Evolutionary conservation across 2,113 vertebrate genomes (phyloP), one percentile per base, ranked within the genome.

Genomic region (Corythaixoides concolor): DNA sequence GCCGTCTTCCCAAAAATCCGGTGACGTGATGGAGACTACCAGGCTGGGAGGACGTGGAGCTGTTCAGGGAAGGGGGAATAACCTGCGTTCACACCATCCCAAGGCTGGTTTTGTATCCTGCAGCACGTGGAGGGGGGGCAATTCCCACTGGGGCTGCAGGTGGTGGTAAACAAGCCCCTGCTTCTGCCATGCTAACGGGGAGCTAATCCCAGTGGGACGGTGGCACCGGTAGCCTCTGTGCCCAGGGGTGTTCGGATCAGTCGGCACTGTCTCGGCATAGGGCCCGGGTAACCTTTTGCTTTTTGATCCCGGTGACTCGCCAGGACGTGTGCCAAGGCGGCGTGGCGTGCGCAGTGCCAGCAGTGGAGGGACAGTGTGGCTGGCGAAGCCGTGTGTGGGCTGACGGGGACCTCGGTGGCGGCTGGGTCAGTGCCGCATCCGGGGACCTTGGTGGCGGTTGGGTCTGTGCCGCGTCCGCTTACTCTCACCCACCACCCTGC

Each of bases 381-480:
- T 58, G 11, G 92, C 11, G 0, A n/a, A 41, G 74, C 22, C 24
- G 41, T 3, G 0, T 0, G 4, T 2, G 1, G 4, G 32, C 58
- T 32, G 6, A 4, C 2, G 1, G 88, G 62, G 37, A 73, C 47
- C 28, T 73, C 0, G 0, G 53, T 0, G 1, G 50, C 0, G 0
- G 39, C 92, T n/a, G 87, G 26, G 63, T 5, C 2, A 1, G 43
- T 78, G 85, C 64, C 90, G 43, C 0, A 0, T 16, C 73, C 1
- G 0, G 88, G 62, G 37, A 73, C 52, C 28, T 73, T 0, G 0
- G 53, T 0, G 1, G 50, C 0, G 0, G 39, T 92, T n/a, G 88
- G 26, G 63, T 5, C 2, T 1, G 39, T 78, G 85, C 64, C 90
- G 43, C 0, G 0, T 17, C 73, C 1, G 0, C 56, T 77, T 26